Percentiles rank a stretch among this genome's conserved stretches.
phyloP scores from a whole-genome alignment of 2,797 vertebrate genomes.

The Cetoscarus ocellatus region DNA sequence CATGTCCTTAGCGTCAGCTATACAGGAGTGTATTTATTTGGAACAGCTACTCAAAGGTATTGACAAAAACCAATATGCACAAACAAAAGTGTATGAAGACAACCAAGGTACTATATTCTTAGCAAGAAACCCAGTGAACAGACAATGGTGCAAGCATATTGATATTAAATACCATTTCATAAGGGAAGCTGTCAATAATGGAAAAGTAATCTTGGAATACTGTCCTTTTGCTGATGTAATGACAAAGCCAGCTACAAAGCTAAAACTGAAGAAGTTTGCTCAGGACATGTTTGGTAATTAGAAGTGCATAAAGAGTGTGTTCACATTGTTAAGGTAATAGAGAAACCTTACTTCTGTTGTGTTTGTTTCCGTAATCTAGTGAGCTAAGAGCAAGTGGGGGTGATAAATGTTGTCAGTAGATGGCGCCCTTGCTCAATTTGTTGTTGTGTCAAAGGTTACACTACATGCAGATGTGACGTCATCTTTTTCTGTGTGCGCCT shows the following conservation, averaged over 20 bases:
- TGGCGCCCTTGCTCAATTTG: too few relatives aligned
- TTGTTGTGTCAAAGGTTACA: too few relatives aligned
- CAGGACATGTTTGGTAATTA: too few relatives aligned
- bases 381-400: too few relatives aligned
- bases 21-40: constrained; percentile 30
- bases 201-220: constrained; percentile 12
- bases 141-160: not conserved
- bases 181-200: constrained; percentile 11
- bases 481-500: too few relatives aligned
- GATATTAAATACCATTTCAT: constrained; percentile 45
- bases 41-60: constrained; percentile 15
- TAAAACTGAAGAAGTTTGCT: constrained; percentile 1
- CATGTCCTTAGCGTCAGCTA: constrained; percentile 12
- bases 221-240: constrained; percentile 37
- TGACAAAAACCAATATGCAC: constrained; percentile 18
- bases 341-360: too few relatives aligned
- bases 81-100: constrained; percentile 19
- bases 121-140: constrained; percentile 32
- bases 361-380: too few relatives aligned
- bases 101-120: constrained; percentile 30
- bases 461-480: too few relatives aligned
- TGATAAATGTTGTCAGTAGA: too few relatives aligned
- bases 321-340: too few relatives aligned
- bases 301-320: too few relatives aligned
- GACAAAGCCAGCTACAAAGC: constrained; percentile 39